Evolutionary conservation across 2,888 invertebrate species (phyloP).

Genomic region (Nycteola revayana): DNA sequence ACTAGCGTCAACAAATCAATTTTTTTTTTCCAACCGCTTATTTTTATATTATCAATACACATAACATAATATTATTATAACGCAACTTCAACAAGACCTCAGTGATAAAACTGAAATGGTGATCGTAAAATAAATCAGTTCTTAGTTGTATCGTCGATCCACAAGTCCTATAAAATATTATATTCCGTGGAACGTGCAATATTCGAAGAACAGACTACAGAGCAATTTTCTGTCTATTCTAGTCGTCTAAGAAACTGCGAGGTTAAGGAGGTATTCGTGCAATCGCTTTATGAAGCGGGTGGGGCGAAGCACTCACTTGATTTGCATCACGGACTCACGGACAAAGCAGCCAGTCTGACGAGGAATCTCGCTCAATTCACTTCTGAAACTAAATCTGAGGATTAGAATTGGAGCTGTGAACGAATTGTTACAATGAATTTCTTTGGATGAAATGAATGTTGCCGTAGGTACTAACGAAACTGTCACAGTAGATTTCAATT

Average conservation of each 20-base stretch:
- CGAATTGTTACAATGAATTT: conserved; percentile 44
- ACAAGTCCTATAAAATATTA: conserved; percentile 43
- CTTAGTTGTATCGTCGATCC: no score
- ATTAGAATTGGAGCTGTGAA: conserved; percentile 52
- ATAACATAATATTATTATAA: no score
- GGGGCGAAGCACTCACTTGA: conserved; percentile 55
- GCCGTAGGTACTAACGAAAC: no score
- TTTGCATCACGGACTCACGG: conserved; percentile 62
- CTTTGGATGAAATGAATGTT: conserved; percentile 17
- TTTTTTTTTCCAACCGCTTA: no score
- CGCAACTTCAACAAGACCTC: no score
- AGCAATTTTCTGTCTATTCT: conserved; percentile 40
- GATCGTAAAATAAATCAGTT: no score
- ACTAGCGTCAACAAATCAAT: no score
- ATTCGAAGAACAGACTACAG: conserved; percentile 37
- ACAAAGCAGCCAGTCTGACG: conserved; percentile 48
- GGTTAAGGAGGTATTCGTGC: conserved; percentile 46
- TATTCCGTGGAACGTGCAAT: conserved; percentile 35
- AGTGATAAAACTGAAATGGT: no score
- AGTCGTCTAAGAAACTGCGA: conserved; percentile 41
- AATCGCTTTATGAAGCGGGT: conserved; percentile 51
- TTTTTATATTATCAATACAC: no score
- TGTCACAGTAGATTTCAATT: no score
- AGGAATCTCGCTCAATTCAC: conserved; percentile 60
- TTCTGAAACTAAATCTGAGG: conserved; percentile 53